Base-by-base conservation (phyloP, 2,888 invertebrate genomes). In the Sphinx pinastri region DNA sequence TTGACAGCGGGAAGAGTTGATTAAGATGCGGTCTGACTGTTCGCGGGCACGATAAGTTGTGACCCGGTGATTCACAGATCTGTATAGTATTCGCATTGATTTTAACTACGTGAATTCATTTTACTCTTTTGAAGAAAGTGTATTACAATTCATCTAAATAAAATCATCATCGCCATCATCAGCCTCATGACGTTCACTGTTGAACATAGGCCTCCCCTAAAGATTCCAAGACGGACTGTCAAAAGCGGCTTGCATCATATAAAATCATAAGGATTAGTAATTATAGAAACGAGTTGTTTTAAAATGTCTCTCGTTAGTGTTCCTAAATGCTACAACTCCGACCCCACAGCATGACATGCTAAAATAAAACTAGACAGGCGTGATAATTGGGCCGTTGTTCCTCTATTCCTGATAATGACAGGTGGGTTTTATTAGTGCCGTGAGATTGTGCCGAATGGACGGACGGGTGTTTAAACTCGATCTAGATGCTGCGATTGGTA, bases 391-490 rank as follows among this genome's bases (percentile, higher is more conserved):
- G 2, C 13, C 68, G 12, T 13, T 47, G 60, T 71, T 60, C 67
- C 19, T 52, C 49, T 68, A 45, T 4, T 38, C 16, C 47, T 69
- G 68, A 60, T 69, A 68, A 69, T 71, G 71, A 66, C 68, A 70
- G 57, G 57, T 70, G 49, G 49, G 63, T 58, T 68, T 70, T 68
- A 71, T 68, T 71, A 70, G 63, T 71, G 47, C 59, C n/a, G 31
- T 14, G 12, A 67, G 47, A 31, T 69, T 67, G 49, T 55, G 16
- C 45, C 49, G 55, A 3, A 47, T 60, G 16, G 57, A 25, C 25
- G 19, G 16, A 60, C 3, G 47, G 60, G n/a, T 0, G n/a, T 14
- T 0, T 16, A 11, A n/a, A 45, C 4, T 38, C n/a, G 16, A 16
- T 55, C 47, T 47, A 0, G 13, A 38, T 5, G 6, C 38, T 38